phyloP scores from a whole-genome alignment of 2,888 invertebrate genomes.

The Hecatera dysodea region DNA sequence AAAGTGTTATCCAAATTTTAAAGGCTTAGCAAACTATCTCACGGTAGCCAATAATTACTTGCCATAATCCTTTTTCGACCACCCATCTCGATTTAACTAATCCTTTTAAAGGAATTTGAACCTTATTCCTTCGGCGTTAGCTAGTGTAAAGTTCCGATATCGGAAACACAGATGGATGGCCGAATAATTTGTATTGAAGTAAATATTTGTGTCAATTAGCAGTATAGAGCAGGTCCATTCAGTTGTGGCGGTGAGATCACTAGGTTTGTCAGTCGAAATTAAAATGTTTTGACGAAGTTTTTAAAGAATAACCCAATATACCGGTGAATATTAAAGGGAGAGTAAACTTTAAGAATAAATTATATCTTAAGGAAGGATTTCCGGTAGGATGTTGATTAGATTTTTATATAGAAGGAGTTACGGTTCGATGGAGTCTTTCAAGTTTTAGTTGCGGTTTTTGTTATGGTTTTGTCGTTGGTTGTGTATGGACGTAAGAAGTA shows the following conservation, averaged over 20 bases:
- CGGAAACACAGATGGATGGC: constrained; percentile 62
- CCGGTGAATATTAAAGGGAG: constrained; percentile 14
- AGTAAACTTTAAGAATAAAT: constrained; percentile 3
- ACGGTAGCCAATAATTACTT: constrained; percentile 65
- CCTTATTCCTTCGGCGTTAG: constrained; percentile 25
- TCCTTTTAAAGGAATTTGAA: constrained; percentile 39
- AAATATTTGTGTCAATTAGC: constrained; percentile 78
- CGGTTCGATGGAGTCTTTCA: constrained; percentile 10
- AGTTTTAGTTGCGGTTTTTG: constrained; percentile 1
- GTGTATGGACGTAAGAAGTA: background rate
- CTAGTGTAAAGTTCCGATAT: background rate
- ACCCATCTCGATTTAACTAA: constrained; percentile 56
- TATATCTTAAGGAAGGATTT: constrained; percentile 47
- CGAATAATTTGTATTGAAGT: constrained; percentile 60
- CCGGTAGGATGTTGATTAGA: constrained; percentile 40
- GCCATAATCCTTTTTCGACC: constrained; percentile 63
- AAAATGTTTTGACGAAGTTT: constrained; percentile 51
- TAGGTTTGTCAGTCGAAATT: constrained; percentile 28
- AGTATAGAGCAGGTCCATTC: constrained; percentile 9
- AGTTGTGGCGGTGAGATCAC: constrained; percentile 46
- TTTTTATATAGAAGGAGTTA: constrained; percentile 11
- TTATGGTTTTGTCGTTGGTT: background rate
- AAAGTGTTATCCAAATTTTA: constrained; percentile 43
- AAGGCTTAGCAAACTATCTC: constrained; percentile 40
- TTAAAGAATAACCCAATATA: constrained; percentile 9